These are phyloP conservation scores for Hiodon alosoides DNA, from an alignment of 2,113 vertebrate species.

Conservation along the genomic window DNA sequence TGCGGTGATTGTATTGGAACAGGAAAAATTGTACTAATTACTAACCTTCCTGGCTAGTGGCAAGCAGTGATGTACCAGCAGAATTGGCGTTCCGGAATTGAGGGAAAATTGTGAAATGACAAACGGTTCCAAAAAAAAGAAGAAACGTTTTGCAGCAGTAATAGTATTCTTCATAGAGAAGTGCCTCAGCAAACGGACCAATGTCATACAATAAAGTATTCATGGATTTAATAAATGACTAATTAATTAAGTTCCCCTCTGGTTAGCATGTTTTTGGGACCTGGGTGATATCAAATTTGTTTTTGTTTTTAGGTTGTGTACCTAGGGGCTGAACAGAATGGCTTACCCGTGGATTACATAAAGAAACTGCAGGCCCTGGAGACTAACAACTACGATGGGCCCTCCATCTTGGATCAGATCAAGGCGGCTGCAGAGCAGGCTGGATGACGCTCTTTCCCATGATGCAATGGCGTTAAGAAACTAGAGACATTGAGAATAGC, in stretches of 20 bases:
- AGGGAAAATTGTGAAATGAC: too few relatives aligned
- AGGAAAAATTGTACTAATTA: too few relatives aligned
- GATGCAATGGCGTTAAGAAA: not conserved
- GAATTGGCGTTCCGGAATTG: too few relatives aligned
- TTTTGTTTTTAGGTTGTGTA: conserved; percentile 70
- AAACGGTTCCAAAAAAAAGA: too few relatives aligned
- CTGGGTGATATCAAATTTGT: not conserved
- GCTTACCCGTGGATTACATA: conserved; percentile 73
- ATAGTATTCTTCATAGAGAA: too few relatives aligned
- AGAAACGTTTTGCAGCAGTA: too few relatives aligned
- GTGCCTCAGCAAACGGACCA: too few relatives aligned
- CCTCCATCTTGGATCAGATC: conserved; percentile 49
- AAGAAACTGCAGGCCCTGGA: conserved; percentile 71
- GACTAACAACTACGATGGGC: conserved; percentile 78
- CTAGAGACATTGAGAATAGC: not conserved
- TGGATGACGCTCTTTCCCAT: not conserved
- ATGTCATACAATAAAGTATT: too few relatives aligned
- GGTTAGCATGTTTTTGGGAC: not conserved
- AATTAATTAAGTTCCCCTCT: not conserved
- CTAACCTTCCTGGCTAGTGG: too few relatives aligned
- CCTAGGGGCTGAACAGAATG: conserved; percentile 79
- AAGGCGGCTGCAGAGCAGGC: not conserved
- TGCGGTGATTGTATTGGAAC: too few relatives aligned
- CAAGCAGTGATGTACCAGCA: too few relatives aligned
- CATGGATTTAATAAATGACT: too few relatives aligned